These are phyloP conservation scores for Popillia japonica DNA, from an alignment of 1,140 invertebrate species.

Conservation along the genomic window DNA sequence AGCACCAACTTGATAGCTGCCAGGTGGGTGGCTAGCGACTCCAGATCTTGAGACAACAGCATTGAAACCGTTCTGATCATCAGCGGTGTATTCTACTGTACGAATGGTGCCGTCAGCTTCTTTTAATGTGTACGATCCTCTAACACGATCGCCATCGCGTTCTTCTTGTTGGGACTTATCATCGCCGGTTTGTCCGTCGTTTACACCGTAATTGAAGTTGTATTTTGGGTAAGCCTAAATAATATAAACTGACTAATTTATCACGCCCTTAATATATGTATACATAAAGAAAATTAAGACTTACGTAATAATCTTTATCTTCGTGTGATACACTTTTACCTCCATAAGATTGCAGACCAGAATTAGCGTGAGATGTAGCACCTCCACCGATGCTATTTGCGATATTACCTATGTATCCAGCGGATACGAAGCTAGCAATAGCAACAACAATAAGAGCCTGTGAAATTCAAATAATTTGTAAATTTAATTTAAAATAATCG, in stretches of 20 bases:
- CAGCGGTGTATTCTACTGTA: constrained; percentile 59
- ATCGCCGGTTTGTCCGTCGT: constrained; percentile 64
- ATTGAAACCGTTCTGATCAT: constrained; percentile 50
- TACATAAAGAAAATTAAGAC: too few species aligned
- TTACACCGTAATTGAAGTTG: constrained; percentile 64
- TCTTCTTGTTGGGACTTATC: constrained; percentile 64
- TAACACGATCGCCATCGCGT: constrained; percentile 63
- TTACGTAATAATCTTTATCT: not conserved
- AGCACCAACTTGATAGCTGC: not conserved
- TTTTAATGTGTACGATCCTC: constrained; percentile 58
- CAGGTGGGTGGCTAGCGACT: constrained; percentile 52
- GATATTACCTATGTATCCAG: constrained; percentile 17
- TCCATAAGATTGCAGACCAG: not conserved
- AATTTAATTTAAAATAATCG: too few species aligned
- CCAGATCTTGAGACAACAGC: constrained; percentile 43
- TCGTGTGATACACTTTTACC: not conserved
- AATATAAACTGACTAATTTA: too few species aligned
- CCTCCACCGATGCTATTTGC: constrained; percentile 11
- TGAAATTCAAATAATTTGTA: not conserved
- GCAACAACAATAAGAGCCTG: not conserved
- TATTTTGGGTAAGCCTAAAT: constrained; percentile 62
- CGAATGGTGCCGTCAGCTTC: constrained; percentile 61
- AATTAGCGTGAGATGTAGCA: not conserved
- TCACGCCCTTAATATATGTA: not conserved
- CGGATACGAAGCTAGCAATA: constrained; percentile 9